Conservation (phyloP, 2,113 vertebrate species). For the Mola mola region DNA sequence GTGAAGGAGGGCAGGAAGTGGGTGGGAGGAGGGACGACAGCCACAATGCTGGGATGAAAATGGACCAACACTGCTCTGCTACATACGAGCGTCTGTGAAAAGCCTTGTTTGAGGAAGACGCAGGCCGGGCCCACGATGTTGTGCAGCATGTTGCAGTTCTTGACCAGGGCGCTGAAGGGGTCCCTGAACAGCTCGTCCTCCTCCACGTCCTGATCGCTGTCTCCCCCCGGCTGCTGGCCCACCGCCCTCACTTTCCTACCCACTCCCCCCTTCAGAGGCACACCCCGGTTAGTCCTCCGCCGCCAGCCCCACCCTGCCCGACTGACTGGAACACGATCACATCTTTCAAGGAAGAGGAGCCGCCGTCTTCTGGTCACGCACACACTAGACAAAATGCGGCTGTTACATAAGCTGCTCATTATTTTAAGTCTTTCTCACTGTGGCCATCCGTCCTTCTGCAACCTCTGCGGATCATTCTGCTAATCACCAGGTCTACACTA, state of each 20-base stretch:
- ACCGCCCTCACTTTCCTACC: slow-evolving; percentile 40
- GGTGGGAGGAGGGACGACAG: slow-evolving; percentile 2
- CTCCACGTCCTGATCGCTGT: slow-evolving; percentile 49
- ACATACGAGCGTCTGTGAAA: slow-evolving; percentile 82
- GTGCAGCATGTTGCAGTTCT: slow-evolving; percentile 83
- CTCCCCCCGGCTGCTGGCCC: slow-evolving; percentile 35
- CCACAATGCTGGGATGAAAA: slow-evolving; percentile 36
- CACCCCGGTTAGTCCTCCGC: slow-evolving; percentile 47
- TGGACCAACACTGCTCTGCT: slow-evolving; percentile 30
- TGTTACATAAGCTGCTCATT: slow-evolving; percentile 30
- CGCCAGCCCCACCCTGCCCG: not conserved
- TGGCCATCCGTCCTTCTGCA: too few species aligned
- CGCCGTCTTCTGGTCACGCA: slow-evolving; percentile 1
- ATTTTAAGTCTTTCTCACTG: slow-evolving; percentile 21
- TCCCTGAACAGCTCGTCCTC: slow-evolving; percentile 48
- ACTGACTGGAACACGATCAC: not conserved
- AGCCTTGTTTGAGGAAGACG: slow-evolving; percentile 87
- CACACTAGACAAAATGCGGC: not conserved
- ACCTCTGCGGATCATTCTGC: slow-evolving; percentile 22
- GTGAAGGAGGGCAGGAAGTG: slow-evolving; percentile 6
- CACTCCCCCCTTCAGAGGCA: slow-evolving; percentile 58
- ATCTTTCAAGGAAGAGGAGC: slow-evolving; percentile 12
- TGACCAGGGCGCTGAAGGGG: slow-evolving; percentile 66
- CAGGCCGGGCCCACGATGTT: slow-evolving; percentile 85
- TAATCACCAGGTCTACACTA: too few species aligned